Evolutionary conservation across 2,888 invertebrate species (phyloP).

Genomic region (Mechanitis messenoides): DNA sequence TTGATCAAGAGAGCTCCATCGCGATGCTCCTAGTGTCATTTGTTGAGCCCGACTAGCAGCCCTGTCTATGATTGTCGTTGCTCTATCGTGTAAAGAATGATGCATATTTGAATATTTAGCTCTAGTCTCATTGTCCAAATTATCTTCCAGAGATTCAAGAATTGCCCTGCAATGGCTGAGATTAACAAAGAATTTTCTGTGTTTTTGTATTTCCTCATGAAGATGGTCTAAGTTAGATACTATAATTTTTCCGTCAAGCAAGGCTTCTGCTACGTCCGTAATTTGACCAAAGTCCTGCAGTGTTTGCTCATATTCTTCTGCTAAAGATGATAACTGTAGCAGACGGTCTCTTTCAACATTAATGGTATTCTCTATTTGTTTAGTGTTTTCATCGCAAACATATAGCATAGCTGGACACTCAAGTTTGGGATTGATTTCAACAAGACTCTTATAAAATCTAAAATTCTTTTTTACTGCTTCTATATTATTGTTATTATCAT

Average conservation of each 20-base stretch:
- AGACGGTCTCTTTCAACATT: conserved; percentile 84
- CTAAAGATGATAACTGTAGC: conserved; percentile 83
- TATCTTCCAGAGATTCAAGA: conserved; percentile 89
- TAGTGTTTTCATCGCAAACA: conserved; percentile 79
- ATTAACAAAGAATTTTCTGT: conserved; percentile 91
- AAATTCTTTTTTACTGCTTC: conserved; percentile 79
- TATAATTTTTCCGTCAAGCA: conserved; percentile 85
- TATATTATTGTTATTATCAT: conserved; percentile 78
- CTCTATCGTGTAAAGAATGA: conserved; percentile 84
- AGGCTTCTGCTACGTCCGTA: conserved; percentile 87
- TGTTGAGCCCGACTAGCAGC: conserved; percentile 88
- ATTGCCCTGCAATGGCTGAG: conserved; percentile 91
- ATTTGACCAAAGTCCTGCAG: conserved; percentile 91
- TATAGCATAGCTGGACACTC: conserved; percentile 82
- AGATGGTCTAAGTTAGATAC: conserved; percentile 86
- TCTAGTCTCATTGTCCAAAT: conserved; percentile 87
- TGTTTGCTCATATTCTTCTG: conserved; percentile 92
- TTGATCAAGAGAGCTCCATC: conserved; percentile 88
- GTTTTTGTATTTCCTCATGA: conserved; percentile 93
- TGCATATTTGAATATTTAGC: conserved; percentile 84
- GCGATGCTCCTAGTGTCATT: conserved; percentile 89
- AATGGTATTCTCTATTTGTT: conserved; percentile 82
- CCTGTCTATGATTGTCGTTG: conserved; percentile 85
- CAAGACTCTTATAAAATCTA: conserved; percentile 77
- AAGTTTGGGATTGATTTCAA: conserved; percentile 82